Base-by-base conservation (phyloP, 1,140 invertebrate genomes). In the Sinella curviseta region DNA sequence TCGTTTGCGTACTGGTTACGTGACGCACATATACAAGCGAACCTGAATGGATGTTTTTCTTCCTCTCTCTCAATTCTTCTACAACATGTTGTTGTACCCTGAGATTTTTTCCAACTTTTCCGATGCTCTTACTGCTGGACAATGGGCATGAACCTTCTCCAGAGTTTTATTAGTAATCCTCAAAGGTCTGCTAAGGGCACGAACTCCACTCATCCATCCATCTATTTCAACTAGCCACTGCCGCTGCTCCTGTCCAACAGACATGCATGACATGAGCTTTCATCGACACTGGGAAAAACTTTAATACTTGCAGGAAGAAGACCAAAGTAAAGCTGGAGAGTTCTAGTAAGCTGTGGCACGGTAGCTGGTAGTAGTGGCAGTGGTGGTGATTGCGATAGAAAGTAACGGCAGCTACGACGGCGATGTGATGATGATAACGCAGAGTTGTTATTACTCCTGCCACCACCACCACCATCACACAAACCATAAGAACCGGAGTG, bases 101-200 rank as follows among this genome's bases (percentile, higher is more conserved):
- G 57, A 26, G 14, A 12, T 8, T 14, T 70, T 70, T 33, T 33
- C 65, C 65, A 33, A 8, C 14, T 70, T 31, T n/a, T n/a, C n/a
- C n/a, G n/a, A n/a, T n/a, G n/a, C n/a, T n/a, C n/a, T n/a, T n/a
- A n/a, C n/a, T 70, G 31, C 65, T 70, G 65, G 65, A 70, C 65
- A 70, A 70, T 70, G 70, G 35, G 26, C 77, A 76, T 74, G 76
- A 65, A 67, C 77, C 81, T 80, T 55, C 31, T n/a, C 34, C 77
- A 48, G 78, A 78, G 70, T 48, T 79, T 82, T 82, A 76, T 55
- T 82, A 77, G 75, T 82, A 82, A 82, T 82, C 81, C 81, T 57
- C 31, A 54, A 26, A 76, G 77, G 77, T 80, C 77, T 78, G 74
- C 39, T 77, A 67, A 80, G 77, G 81, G 77, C 81, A 82, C 81